A percentile compares a stretch with the other conserved stretches of the same genome.
Evolutionary conservation across 1,140 invertebrate species (phyloP).

Genomic region (Lasioglossum baleicum): DNA sequence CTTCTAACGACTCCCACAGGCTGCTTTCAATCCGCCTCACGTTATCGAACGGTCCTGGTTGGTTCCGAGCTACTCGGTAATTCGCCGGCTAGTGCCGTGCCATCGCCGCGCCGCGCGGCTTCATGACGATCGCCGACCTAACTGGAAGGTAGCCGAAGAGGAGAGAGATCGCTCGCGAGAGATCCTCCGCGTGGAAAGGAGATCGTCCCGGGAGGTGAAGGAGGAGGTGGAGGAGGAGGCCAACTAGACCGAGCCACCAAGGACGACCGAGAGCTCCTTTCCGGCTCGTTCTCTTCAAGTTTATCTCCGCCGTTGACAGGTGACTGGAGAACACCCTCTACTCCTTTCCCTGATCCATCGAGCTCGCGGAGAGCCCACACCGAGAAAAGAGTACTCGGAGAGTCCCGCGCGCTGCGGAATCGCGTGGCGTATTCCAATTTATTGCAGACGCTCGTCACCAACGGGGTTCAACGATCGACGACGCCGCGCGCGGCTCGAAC

Average conservation of each 20-base stretch:
- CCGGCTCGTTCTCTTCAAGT: conserved; percentile 21
- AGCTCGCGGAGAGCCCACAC: background rate
- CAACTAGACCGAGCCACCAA: conserved; percentile 52
- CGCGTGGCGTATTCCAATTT: conserved; percentile 71
- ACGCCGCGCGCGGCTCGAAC: conserved; percentile 12
- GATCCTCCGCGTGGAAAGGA: conserved; percentile 41
- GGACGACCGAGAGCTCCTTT: conserved; percentile 38
- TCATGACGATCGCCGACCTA: conserved; percentile 3
- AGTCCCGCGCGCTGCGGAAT: conserved; percentile 10
- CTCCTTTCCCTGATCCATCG: conserved; percentile 39
- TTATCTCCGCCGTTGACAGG: conserved; percentile 55
- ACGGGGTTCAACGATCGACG: conserved; percentile 40
- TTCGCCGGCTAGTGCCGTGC: conserved; percentile 15
- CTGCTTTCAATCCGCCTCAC: conserved; percentile 54
- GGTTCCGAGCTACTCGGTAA: conserved; percentile 17
- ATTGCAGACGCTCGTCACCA: conserved; percentile 65
- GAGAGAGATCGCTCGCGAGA: conserved; percentile 20
- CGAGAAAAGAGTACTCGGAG: conserved; percentile 3
- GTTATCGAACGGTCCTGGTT: conserved; percentile 44
- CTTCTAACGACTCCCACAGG: conserved; percentile 56
- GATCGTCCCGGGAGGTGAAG: background rate
- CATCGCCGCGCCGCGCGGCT: background rate
- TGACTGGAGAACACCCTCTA: conserved; percentile 62
- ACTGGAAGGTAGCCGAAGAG: conserved; percentile 38
- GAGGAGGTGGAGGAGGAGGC: background rate